Evolutionary conservation across 2,113 vertebrate species (phyloP), one percentile per base, ranked within the genome.

Genomic region (Gallinago undulata): DNA sequence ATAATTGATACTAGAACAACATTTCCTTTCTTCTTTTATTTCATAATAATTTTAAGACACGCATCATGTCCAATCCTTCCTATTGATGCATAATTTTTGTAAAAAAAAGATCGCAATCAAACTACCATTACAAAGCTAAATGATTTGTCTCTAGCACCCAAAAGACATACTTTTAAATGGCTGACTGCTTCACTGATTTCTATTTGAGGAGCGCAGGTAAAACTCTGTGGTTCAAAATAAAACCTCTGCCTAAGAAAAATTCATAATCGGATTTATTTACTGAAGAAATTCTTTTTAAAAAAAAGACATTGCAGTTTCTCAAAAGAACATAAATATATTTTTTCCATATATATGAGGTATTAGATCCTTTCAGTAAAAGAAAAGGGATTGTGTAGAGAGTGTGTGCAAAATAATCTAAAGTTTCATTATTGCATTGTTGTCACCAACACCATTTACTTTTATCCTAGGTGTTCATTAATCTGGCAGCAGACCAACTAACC

Each of bases 371-470:
- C 14, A 25, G 35, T n/a, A 78, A 76, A 13, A 74, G 60, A 74
- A 70, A 22, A 6, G 4, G 7, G 2, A 4, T 33, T 21, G 19
- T 48, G 19, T 10, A 53, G 27, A 14, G 4, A 37, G 10, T 4
- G 3, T 8, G 9, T 27, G 13, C 17, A 76, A 60, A 89, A 66
- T 39, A 82, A 66, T 4, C 9, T 31, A 45, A 77, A 82, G 53
- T 3, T 45, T 51, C 11, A 6, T 31, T 62, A 39, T 41, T 78
- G 2, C 4, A 0, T 18, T 30, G 1, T 19, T 60, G 37, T 56
- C 60, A 78, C 66, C 41, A 77, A 53, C 11, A 39, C 13, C 24
- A 11, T 72, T n/a, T 33, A 16, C 16, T 76, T 75, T 62, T 3
- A 33, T 21, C 14, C 16, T 45, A 39, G 37, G 28, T 59, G 33